Base-by-base conservation (phyloP, 2,113 vertebrate genomes). In the Tupaia tana region DNA sequence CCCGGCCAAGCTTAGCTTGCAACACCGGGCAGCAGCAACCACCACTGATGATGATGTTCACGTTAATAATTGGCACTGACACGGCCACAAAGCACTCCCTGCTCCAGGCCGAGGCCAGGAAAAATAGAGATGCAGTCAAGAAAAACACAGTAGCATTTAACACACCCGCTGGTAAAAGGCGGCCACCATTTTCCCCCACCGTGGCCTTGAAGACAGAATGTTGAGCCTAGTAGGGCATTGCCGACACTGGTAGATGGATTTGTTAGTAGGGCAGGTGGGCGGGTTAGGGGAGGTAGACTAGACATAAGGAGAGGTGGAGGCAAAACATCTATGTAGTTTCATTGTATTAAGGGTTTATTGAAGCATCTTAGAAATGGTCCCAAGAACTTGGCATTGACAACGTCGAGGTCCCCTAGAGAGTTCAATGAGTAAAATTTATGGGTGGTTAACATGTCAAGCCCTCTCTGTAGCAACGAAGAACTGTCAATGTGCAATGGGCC, bases 1-100 rank as follows among this genome's bases (percentile, higher is more conserved):
- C n/a, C 90, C 27, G 9, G 71, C 91, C 61, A 61, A 84, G 88
- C 97, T 86, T 81, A 84, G 95, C 95, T 90, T 91, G 69, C 2
- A 27, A 95, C 85, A n/a, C 70, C 93, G 92, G 59, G 78, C 58
- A 7, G 66, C 91, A 11, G 52, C 18, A 15, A 18, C 63, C 52
- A 63, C 89, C 79, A 25, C 69, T 34, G 34, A 88, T 67, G 78
- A 91, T 89, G 96, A 98, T 79, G 86, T 84, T 95, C 97, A 71
- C 64, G 19, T 91, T 97, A 91, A 43, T 97, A 97, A 98, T 61
- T 92, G 95, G 96, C 80, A 89, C 82, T 92, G 96, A 97, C 96
- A 95, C 61, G 89, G 95, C 94, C 97, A 94, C 94, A 93, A 74
- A 96, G 95, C 29, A 19, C 87, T 87, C 93, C 89, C 20, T 67